Evolutionary conservation across 2,888 invertebrate genomes (phyloP), one percentile per base, ranked within the genome.

Genomic region (Apotomis betuletana): DNA sequence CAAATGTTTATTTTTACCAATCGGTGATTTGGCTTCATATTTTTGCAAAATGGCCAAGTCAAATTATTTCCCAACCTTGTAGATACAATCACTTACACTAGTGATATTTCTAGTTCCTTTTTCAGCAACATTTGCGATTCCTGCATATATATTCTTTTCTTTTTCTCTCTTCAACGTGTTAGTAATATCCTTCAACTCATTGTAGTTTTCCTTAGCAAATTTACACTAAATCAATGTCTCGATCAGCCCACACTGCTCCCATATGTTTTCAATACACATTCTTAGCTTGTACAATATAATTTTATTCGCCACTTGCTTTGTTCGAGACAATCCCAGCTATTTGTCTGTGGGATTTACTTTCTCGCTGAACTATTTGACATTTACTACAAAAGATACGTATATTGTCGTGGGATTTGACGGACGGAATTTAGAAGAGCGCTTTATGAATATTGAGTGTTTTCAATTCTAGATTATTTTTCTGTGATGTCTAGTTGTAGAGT

Each of bases 261-360:
- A 71, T 71, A 57, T 67, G 71, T 67, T 71, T 41, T 38, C 38
- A 55, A 71, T 71, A 51, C 54, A 57, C 55, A 64, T 64, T 64
- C 55, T 27, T 10, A 36, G 59, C 80, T 75, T 78, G 78, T 81
- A 74, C 73, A 77, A 76, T 79, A 83, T 85, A 83, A 87, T 87
- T 84, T 85, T 83, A 82, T 87, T 83, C 84, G 84, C 83, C 83
- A 78, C 77, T 75, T 74, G 79, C 88, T 89, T 88, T 90, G 89
- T 89, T 83, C 81, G 75, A 77, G 73, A 88, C 86, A 83, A 77
- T 77, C 77, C 75, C 76, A 77, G 82, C 84, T 85, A 87, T 88
- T 87, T 88, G 85, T 84, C 38, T 41, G 15, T 1, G 3, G 36
- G 49, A 54, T 69, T 57, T 57, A 49, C 49, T 57, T 38, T 62